phyloP scores from a whole-genome alignment of 2,113 vertebrate species.

The Nyctereutes procyonoides region DNA sequence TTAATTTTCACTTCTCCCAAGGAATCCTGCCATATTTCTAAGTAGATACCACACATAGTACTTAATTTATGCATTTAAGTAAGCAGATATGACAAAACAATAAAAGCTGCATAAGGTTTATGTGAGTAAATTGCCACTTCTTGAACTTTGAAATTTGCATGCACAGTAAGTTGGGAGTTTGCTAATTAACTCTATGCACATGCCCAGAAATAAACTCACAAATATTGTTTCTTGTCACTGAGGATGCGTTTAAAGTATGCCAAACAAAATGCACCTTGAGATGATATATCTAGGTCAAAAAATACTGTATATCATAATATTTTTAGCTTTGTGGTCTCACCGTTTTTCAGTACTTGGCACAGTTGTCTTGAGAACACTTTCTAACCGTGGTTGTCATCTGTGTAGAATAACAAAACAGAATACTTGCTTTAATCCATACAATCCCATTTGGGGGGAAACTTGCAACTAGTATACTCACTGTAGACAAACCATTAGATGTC shows the following conservation, averaged over 20 bases:
- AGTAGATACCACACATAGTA: constrained; percentile 42
- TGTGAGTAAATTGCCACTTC: constrained; percentile 71
- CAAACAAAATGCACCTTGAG: constrained; percentile 50
- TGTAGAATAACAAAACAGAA: neutral
- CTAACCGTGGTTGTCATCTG: neutral
- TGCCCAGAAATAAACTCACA: constrained; percentile 65
- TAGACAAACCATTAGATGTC: neutral
- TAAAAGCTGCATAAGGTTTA: constrained; percentile 70
- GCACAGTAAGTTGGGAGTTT: constrained; percentile 62
- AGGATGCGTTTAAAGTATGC: constrained; percentile 55
- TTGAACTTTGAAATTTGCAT: constrained; percentile 79
- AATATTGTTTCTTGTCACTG: constrained; percentile 71
- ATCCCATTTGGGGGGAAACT: neutral
- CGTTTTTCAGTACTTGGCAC: neutral
- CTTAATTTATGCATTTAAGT: constrained; percentile 78
- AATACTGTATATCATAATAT: constrained; percentile 54
- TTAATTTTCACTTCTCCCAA: constrained; percentile 75
- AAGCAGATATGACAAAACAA: constrained; percentile 77
- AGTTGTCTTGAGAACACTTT: constrained; percentile 14
- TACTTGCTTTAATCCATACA: neutral
- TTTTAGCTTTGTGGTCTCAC: constrained; percentile 57
- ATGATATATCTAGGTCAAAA: constrained; percentile 50
- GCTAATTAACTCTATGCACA: constrained; percentile 73
- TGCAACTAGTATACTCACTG: neutral
- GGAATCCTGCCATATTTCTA: constrained; percentile 69